phyloP scores from a whole-genome alignment of 53 echinoderm and acorn worm genomes.

The Crossaster papposus region DNA sequence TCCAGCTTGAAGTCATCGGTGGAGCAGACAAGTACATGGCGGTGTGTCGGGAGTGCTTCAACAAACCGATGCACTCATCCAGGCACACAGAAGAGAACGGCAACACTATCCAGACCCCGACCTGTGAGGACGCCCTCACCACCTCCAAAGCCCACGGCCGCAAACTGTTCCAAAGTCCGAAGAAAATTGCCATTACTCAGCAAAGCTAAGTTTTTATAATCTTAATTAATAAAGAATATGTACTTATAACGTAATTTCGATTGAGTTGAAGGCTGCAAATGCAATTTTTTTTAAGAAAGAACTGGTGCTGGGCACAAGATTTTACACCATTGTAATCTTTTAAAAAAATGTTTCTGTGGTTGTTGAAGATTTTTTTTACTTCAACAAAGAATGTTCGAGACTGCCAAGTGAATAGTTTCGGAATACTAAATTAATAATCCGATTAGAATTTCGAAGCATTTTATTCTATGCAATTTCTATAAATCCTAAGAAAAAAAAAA shows the following conservation, averaged over 20 bases:
- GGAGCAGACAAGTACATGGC: conserved; percentile 99
- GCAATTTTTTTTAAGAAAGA: not conserved
- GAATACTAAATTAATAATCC: too few species aligned
- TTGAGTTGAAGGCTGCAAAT: not conserved
- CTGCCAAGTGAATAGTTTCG: too few species aligned
- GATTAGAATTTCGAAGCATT: too few species aligned
- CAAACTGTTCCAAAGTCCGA: conserved; percentile 14
- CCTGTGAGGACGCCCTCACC: not conserved
- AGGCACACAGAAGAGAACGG: not conserved
- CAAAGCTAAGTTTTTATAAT: not conserved
- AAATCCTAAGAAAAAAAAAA: too few species aligned
- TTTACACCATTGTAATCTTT: not conserved
- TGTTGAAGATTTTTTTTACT: not conserved
- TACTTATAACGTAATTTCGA: not conserved
- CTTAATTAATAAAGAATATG: not conserved
- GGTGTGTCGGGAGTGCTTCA: conserved; percentile 87
- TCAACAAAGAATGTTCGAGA: too few species aligned
- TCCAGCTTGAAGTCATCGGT: conserved; percentile 94
- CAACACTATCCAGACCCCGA: conserved; percentile 32
- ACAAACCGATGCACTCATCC: conserved; percentile 15
- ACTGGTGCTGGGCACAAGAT: too few species aligned
- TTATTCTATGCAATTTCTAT: too few species aligned
- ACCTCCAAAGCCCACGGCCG: conserved; percentile 38
- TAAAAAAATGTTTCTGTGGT: not conserved
- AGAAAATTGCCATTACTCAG: not conserved